These are phyloP conservation scores for Bombyx huttoni DNA, from an alignment of 2,888 invertebrate genomes.

Conservation along the genomic window DNA sequence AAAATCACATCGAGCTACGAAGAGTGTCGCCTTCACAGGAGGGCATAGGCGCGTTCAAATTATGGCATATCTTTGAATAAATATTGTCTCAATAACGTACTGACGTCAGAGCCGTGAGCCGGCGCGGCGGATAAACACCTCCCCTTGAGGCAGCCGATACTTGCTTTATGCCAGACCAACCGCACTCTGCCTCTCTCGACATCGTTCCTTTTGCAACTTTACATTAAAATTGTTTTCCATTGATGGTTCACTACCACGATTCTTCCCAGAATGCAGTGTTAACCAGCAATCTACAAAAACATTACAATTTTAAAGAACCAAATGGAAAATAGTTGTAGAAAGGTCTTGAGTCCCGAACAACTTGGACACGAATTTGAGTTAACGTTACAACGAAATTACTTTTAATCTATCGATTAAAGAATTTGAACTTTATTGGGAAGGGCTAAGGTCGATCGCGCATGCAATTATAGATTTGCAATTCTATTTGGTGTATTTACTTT, in stretches of 20 bases:
- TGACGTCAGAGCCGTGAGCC: constrained; percentile 12
- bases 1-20: neutral
- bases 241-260: neutral
- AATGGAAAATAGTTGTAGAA: constrained; percentile 17
- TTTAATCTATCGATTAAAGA: constrained; percentile 1
- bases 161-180: constrained; percentile 17
- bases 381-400: constrained; percentile 23
- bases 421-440: constrained; percentile 11
- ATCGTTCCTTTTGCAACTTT: neutral
- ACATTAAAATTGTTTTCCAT: constrained; percentile 4
- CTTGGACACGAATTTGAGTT: constrained; percentile 44
- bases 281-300: constrained; percentile 3
- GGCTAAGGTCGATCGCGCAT: constrained; percentile 8
- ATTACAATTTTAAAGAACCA: neutral
- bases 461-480: constrained; percentile 4
- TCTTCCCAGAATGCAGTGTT: neutral
- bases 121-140: constrained; percentile 21
- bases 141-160: constrained; percentile 29
- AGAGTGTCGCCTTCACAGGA: constrained; percentile 7
- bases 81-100: constrained; percentile 24
- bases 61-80: constrained; percentile 17
- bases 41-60: constrained; percentile 11
- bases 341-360: constrained; percentile 32
- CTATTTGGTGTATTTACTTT: constrained; percentile 29
- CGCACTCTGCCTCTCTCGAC: constrained; percentile 10